phyloP scores from a whole-genome alignment of 2,888 invertebrate species.

The Trypoxylon attenuatum region DNA sequence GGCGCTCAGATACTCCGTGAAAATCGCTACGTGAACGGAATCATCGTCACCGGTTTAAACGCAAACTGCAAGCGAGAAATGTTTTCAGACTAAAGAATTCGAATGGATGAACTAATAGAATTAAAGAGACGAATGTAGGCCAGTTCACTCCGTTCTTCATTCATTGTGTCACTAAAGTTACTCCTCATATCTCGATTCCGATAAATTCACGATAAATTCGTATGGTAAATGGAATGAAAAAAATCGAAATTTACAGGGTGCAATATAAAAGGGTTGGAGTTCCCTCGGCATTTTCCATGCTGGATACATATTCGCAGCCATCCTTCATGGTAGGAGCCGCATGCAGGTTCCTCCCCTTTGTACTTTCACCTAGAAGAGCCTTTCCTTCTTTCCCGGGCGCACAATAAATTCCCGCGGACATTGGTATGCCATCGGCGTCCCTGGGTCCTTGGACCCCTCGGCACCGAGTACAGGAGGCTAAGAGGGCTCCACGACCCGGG shows the following conservation, averaged over 20 bases:
- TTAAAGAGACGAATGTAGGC: not conserved
- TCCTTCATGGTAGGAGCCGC: conserved; percentile 39
- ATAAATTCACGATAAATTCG: conserved; percentile 33
- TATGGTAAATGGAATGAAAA: conserved; percentile 25
- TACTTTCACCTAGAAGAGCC: conserved; percentile 30
- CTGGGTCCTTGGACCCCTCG: conserved; percentile 35
- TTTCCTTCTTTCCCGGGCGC: conserved; percentile 44
- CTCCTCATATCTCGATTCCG: not conserved
- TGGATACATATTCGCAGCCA: conserved; percentile 46
- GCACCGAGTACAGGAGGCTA: conserved; percentile 19
- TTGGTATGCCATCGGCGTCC: conserved; percentile 58
- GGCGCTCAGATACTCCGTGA: no score
- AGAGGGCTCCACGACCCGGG: conserved; percentile 17
- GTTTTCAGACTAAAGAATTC: conserved; percentile 7
- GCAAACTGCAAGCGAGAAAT: no score
- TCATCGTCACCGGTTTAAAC: no score
- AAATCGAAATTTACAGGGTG: conserved; percentile 41
- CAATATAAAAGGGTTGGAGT: conserved; percentile 28
- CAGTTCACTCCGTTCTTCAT: not conserved
- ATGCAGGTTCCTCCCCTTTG: conserved; percentile 39
- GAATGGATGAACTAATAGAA: not conserved
- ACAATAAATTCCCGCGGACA: conserved; percentile 55
- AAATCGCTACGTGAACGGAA: no score
- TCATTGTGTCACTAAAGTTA: not conserved
- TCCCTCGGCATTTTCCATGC: conserved; percentile 37